Base-by-base conservation (phyloP, 2,113 vertebrate species). In the Gracilinanus agilis region DNA sequence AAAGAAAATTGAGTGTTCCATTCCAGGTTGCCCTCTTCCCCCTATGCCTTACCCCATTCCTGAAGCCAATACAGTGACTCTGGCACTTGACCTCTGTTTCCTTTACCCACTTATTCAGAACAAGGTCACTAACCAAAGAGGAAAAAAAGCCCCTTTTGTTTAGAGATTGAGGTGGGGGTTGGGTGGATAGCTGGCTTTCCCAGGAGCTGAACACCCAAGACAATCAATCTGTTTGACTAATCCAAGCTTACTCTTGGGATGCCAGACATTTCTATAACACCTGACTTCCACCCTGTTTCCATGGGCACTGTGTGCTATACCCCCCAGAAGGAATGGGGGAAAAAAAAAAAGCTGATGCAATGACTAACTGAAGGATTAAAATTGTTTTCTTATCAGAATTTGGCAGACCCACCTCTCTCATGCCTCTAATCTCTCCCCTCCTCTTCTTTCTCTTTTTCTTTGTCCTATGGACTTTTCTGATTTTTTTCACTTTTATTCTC, bases 401-500 rank as follows among this genome's bases (percentile, higher is more conserved):
- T 24, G 25, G 23, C 34, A 5, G 0, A 0, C 13, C 0, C 10
- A 3, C 6, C 61, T 12, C 10, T 2, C 10, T 67, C 58, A 29
- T 24, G 19, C 5, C 11, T 25, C 21, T 44, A 5, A 49, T 40
- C 27, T 24, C 16, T 9, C 44, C 56, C 53, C 49, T 56, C 13
- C 24, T 54, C 53, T 53, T 55, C 91, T 54, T 40, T 0, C 2
- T 92, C 91, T 97, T 49, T n/a, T 90, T 92, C 54, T 54, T 54
- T 25, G 29, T 40, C 23, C 93, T 97, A 90, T 83, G 93, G 92
- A 12, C 90, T 92, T 95, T 95, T 96, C 97, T 44, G 9, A 24
- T 58, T 54, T 0, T 0, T 19, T 24, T 44, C 23, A 89, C 49
- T 3, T 25, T 24, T 44, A 55, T 44, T 11, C 44, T n/a, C 9